Base-by-base conservation (phyloP, 92 coral and sea anemone species). In the Nematostella vectensis region DNA sequence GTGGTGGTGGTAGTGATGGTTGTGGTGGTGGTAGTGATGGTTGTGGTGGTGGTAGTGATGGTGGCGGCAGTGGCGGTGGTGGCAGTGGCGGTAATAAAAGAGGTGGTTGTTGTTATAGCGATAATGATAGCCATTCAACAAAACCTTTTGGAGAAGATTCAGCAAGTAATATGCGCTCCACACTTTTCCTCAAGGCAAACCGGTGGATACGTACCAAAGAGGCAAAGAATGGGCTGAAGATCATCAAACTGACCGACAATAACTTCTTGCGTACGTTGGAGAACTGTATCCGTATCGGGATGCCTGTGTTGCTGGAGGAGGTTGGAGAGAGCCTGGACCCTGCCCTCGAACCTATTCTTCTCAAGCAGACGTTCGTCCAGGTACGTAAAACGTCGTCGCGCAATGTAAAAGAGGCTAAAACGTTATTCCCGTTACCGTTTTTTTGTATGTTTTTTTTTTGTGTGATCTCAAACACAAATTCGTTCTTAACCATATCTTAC, bases 181-280 rank as follows among this genome's bases (percentile, higher is more conserved):
- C 15, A 6, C 40, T 15, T 33, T 33, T 33, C 40, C 40, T 6
- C 40, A 33, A 89, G 99, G 99, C 99, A 22, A 93, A 93, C 55
- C 91, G 99, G 8, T 93, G 99, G 99, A 87, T 93, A 48, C 88
- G 99, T 43, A 69, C 93, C 48, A 93, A 75, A 65, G 99, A 93
- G 68, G 96, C 95, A 28, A 93, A 93, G 77, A 93, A 93, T 58
- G 96, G 96, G 20, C 76, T 93, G 1, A 93, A 93, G 59, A 85
- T 93, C 62, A 82, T 93, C 69, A 93, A 93, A 55, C 84, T 93
- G 27, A 93, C 99, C 10, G 99, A 93, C 65, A 82, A 77, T 50
- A 93, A 82, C 83, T 93, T 87, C 66, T 74, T 93, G 57, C 85
- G 99, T 37, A 93, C 99, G 21, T 78, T 93, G 17, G 99, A 93